phyloP scores from a whole-genome alignment of 2,113 vertebrate species.

The Grammatotria lemairii region DNA sequence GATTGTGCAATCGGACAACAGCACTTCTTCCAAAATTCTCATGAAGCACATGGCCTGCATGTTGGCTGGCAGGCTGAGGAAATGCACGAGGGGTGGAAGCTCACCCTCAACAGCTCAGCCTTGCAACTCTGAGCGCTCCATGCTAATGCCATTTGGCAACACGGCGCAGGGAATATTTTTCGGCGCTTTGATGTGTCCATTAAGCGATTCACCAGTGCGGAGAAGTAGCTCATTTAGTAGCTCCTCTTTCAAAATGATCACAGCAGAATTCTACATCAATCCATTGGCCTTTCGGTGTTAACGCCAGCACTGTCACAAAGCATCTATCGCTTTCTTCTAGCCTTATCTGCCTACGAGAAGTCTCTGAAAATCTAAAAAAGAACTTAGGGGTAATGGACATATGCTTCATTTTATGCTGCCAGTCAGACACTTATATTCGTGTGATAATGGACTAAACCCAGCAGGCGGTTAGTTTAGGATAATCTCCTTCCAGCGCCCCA shows the following conservation, averaged over 20 bases:
- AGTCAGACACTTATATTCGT: not conserved
- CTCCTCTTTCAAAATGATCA: conserved; percentile 36
- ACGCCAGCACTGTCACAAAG: conserved; percentile 27
- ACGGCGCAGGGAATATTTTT: conserved; percentile 26
- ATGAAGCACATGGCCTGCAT: conserved; percentile 26
- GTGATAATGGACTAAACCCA: not conserved
- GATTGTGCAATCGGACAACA: conserved; percentile 11
- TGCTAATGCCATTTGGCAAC: conserved; percentile 57
- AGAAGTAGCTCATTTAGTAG: conserved; percentile 31
- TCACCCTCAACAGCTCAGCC: conserved; percentile 22
- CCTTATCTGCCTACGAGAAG: not conserved
- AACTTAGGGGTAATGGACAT: not conserved
- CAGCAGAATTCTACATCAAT: conserved; percentile 27
- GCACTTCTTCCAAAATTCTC: conserved; percentile 7
- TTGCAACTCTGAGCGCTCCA: conserved; percentile 18
- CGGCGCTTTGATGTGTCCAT: conserved; percentile 60
- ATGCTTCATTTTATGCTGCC: not conserved
- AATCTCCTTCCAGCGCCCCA: not conserved
- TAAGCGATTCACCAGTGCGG: conserved; percentile 47
- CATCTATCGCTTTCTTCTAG: not conserved
- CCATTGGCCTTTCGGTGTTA: not conserved
- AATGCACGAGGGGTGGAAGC: not conserved
- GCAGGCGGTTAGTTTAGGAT: not conserved
- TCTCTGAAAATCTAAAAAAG: not conserved
- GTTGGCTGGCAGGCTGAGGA: conserved; percentile 44